These are phyloP conservation scores for Sebastes vulpes DNA, from an alignment of 2,797 vertebrate species.

Conservation along the genomic window DNA sequence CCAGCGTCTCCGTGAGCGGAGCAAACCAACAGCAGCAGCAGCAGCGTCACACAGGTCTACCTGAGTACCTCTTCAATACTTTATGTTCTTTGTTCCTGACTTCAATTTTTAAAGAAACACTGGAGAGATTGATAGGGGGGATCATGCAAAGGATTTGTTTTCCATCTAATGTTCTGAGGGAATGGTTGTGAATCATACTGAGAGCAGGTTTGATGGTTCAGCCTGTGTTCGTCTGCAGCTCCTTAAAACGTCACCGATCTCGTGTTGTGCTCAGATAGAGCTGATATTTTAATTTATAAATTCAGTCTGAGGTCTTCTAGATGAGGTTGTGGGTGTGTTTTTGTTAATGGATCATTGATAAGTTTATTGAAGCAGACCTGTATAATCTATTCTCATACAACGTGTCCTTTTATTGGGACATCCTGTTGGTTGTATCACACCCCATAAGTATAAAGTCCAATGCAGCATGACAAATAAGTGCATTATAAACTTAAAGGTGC, in stretches of 20 bases:
- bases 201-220: background rate
- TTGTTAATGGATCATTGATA: background rate
- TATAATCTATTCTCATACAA: accelerated
- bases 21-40: background rate
- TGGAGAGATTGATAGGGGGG: background rate
- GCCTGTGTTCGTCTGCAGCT: background rate
- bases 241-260: background rate
- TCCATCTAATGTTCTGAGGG: background rate
- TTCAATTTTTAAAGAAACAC: background rate
- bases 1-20: background rate
- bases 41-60: background rate
- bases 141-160: conserved; percentile 6
- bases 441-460: background rate
- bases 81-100: background rate
- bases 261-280: background rate
- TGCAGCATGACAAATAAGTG: background rate
- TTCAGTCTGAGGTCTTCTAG: background rate
- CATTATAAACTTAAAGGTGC: background rate
- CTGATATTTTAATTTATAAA: background rate
- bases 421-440: background rate
- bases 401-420: background rate
- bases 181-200: background rate
- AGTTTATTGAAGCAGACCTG: background rate
- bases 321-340: background rate
- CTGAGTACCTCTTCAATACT: background rate